These are phyloP conservation scores for Blera fallax DNA, from an alignment of 2,888 invertebrate genomes.

Conservation along the genomic window DNA sequence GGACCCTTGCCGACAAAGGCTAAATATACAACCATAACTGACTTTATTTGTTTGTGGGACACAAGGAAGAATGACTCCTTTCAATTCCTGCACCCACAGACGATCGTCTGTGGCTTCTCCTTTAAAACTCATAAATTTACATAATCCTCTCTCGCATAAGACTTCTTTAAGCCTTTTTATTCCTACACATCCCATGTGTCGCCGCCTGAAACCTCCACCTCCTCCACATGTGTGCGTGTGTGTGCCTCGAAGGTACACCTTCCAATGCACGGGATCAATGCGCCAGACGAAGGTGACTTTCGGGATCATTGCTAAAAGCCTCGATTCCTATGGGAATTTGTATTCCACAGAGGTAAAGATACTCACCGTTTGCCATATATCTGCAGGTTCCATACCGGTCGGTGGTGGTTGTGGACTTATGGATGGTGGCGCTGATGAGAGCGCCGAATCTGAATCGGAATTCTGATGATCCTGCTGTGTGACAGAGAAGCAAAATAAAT, in stretches of 20 bases:
- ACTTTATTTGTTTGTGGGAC: constrained; percentile 48
- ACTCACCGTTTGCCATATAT: constrained; percentile 81
- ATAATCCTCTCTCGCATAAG: constrained; percentile 55
- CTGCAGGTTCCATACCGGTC: constrained; percentile 79
- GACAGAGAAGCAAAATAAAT: not conserved
- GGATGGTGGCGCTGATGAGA: constrained; percentile 87
- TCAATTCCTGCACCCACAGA: constrained; percentile 13
- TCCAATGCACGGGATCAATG: constrained; percentile 56
- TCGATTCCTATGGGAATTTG: constrained; percentile 45
- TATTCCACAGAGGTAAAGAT: not conserved
- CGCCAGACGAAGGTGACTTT: constrained; percentile 68
- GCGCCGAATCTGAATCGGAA: constrained; percentile 87
- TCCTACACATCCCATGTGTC: constrained; percentile 25
- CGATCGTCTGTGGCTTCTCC: constrained; percentile 23
- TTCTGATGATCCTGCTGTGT: constrained; percentile 76
- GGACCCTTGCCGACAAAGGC: constrained; percentile 56
- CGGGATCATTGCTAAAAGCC: constrained; percentile 19
- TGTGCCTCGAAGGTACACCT: not conserved
- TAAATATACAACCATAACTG: constrained; percentile 14
- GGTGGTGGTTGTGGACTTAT: constrained; percentile 86
- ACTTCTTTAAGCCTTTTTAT: not conserved
- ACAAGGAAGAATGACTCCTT: constrained; percentile 27
- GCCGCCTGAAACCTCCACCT: not conserved
- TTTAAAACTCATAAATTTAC: constrained; percentile 68
- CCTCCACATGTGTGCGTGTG: constrained; percentile 15